Evolutionary conservation across 2,113 vertebrate species (phyloP).

Genomic region (Ctenodactylus gundi): DNA sequence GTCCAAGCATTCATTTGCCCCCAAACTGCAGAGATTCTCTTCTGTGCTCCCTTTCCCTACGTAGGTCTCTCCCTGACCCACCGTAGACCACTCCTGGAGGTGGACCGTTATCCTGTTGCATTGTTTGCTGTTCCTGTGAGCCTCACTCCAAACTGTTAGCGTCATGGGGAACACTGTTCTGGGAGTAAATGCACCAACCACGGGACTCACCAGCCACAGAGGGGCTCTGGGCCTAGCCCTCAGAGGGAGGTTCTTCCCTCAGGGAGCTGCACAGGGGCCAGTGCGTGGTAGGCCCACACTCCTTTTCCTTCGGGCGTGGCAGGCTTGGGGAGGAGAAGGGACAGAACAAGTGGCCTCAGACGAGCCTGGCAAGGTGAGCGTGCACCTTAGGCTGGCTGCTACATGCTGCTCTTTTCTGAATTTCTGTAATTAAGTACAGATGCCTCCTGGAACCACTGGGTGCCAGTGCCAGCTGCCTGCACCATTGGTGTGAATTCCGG

Average conservation of each 20-base stretch:
- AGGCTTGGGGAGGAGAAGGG: rapidly evolving
- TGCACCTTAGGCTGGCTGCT: not conserved
- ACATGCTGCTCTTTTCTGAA: not conserved
- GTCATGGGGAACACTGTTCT: not conserved
- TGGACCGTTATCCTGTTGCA: not conserved
- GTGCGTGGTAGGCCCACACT: too few relatives aligned
- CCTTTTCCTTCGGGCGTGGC: too few relatives aligned
- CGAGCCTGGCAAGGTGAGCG: not conserved
- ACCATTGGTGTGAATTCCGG: not conserved
- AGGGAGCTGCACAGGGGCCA: not conserved
- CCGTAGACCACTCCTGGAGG: not conserved
- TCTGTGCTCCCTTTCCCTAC: too few relatives aligned
- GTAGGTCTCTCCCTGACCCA: not conserved
- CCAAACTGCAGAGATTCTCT: not conserved
- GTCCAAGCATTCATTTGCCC: not conserved
- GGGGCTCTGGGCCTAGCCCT: rapidly evolving
- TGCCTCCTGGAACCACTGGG: not conserved
- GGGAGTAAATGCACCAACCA: not conserved
- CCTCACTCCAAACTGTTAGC: too few relatives aligned
- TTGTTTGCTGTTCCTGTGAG: not conserved
- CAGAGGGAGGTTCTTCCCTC: not conserved
- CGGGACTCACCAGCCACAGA: not conserved
- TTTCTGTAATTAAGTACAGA: conserved; percentile 4
- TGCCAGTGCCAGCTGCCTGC: not conserved
- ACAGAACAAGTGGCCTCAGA: not conserved